Conservation (phyloP, 2,113 vertebrate species). For the Arothron firmamentum region DNA sequence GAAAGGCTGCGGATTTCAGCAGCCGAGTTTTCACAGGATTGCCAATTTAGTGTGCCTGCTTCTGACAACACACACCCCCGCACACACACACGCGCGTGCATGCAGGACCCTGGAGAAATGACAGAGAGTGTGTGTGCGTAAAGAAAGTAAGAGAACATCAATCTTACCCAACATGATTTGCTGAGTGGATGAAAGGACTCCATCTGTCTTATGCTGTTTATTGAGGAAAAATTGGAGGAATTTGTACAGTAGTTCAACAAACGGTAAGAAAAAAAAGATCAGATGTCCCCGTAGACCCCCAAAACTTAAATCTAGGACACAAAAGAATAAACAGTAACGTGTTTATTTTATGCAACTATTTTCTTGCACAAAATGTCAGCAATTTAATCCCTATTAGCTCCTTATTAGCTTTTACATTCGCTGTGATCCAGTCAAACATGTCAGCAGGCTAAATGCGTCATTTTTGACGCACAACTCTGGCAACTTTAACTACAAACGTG, state of each 20-base stretch:
- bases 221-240: slow-evolving; percentile 61
- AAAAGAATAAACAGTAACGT: too few species aligned
- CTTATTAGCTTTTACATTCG: too few species aligned
- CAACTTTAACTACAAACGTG: not conserved
- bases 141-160: slow-evolving; percentile 58
- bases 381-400: too few species aligned
- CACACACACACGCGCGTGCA: slow-evolving; percentile 20
- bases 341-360: too few species aligned
- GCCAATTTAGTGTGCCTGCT: slow-evolving; percentile 42
- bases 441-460: too few species aligned
- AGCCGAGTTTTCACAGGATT: slow-evolving; percentile 36
- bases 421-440: too few species aligned
- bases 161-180: slow-evolving; percentile 70
- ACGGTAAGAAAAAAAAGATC: slow-evolving; percentile 32
- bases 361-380: too few species aligned
- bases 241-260: slow-evolving; percentile 49
- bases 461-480: not conserved
- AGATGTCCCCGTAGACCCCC: slow-evolving; percentile 40
- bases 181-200: slow-evolving; percentile 67
- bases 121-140: slow-evolving; percentile 10
- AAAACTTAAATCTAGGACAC: not conserved
- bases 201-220: slow-evolving; percentile 66
- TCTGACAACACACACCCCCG: slow-evolving; percentile 32
- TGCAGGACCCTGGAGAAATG: slow-evolving; percentile 7
- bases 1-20: slow-evolving; percentile 13